A percentile compares a stretch with the other conserved stretches of the same genome.
phyloP scores from a whole-genome alignment of 2,113 vertebrate genomes.

The Melanostigma gelatinosum region DNA sequence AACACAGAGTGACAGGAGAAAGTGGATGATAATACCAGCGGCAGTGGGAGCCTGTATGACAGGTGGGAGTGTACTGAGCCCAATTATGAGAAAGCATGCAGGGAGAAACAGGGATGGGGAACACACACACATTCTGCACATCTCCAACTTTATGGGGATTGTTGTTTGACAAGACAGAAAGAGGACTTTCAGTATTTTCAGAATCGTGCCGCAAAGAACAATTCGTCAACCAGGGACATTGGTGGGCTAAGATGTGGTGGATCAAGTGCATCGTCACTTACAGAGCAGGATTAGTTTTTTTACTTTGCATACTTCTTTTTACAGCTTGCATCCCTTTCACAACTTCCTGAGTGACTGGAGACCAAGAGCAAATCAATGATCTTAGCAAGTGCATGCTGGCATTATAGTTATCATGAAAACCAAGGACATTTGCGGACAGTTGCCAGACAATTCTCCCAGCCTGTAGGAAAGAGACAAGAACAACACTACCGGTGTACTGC shows the following conservation, averaged over 20 bases:
- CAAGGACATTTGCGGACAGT: neutral
- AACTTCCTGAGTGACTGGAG: neutral
- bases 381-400: neutral
- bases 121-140: slow-evolving; percentile 42
- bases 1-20: slow-evolving; percentile 56
- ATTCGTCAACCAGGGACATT: slow-evolving; percentile 1
- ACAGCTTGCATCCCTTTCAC: slow-evolving; percentile 3
- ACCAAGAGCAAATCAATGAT: neutral
- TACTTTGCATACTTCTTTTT: neutral
- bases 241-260: neutral
- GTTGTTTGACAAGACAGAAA: slow-evolving; percentile 54
- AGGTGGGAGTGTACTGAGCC: slow-evolving; percentile 51
- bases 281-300: slow-evolving; percentile 5
- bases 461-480: slow-evolving; percentile 4
- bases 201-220: slow-evolving; percentile 27
- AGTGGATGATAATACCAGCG: slow-evolving; percentile 40
- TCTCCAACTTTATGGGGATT: slow-evolving; percentile 41
- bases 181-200: slow-evolving; percentile 22
- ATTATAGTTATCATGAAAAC: neutral
- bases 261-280: slow-evolving; percentile 13
- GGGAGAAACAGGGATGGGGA: slow-evolving; percentile 35
- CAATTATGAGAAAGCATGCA: slow-evolving; percentile 60
- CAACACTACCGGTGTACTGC: neutral
- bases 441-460: neutral
- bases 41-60: slow-evolving; percentile 46